phyloP scores from a whole-genome alignment of 2,888 invertebrate genomes.

The Ephialtes manifestator region DNA sequence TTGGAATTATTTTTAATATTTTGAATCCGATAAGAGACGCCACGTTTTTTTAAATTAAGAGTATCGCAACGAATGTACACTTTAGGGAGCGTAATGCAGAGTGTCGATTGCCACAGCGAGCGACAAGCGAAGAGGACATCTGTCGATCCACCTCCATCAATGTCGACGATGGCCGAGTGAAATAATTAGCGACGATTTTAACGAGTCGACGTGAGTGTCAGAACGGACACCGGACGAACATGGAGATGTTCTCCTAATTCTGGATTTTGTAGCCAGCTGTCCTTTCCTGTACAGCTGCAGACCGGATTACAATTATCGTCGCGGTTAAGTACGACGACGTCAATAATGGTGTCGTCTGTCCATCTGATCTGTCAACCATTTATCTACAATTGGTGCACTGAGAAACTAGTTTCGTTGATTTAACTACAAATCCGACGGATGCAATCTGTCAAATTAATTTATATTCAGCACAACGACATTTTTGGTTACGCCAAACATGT shows the following conservation, averaged over 20 bases:
- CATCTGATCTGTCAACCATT: conserved; percentile 54
- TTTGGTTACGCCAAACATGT: no score
- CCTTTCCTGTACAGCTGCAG: conserved; percentile 59
- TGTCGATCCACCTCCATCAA: conserved; percentile 65
- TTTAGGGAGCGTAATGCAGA: not conserved
- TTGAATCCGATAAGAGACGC: conserved; percentile 6
- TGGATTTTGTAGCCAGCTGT: conserved; percentile 68
- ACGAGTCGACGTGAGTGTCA: conserved; percentile 54
- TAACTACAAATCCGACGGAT: no score
- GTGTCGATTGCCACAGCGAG: conserved; percentile 18
- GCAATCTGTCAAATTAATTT: no score
- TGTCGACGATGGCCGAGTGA: conserved; percentile 46
- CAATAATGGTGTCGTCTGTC: conserved; percentile 24
- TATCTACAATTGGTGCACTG: conserved; percentile 15
- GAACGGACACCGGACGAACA: conserved; percentile 51
- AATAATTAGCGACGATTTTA: conserved; percentile 74
- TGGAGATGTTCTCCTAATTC: conserved; percentile 44
- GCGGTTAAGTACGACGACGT: not conserved
- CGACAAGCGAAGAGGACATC: conserved; percentile 72
- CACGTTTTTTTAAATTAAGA: conserved; percentile 46
- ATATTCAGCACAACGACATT: no score
- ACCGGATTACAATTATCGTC: conserved; percentile 69
- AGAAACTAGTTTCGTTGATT: no score
- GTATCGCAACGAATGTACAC: conserved; percentile 74
- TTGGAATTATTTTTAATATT: conserved; percentile 21